phyloP scores from a whole-genome alignment of 2,888 invertebrate species.

The Onthophagus sagittarius region DNA sequence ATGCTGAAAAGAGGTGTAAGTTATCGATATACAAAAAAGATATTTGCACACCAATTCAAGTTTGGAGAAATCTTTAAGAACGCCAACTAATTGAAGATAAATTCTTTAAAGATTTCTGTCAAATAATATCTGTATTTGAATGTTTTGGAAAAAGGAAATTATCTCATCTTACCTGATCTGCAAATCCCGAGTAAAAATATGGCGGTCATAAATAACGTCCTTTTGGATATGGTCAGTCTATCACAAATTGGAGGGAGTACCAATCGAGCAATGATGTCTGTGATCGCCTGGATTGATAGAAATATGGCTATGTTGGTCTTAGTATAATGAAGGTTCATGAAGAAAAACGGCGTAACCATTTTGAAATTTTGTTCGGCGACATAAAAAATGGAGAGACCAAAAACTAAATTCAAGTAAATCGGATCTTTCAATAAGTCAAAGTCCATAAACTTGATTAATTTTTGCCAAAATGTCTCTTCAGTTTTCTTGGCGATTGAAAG shows the following conservation, averaged over 20 bases:
- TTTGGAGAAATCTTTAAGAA: background rate
- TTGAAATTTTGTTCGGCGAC: slow-evolving; percentile 73
- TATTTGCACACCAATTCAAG: background rate
- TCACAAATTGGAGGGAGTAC: slow-evolving; percentile 73
- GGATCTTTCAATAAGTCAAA: slow-evolving; percentile 68
- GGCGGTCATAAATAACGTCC: slow-evolving; percentile 68
- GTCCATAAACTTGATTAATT: slow-evolving; percentile 63
- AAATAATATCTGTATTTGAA: background rate
- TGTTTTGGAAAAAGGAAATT: background rate
- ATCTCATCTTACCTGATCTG: slow-evolving; percentile 62
- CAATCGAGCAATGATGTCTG: slow-evolving; percentile 70
- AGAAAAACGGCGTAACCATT: slow-evolving; percentile 68
- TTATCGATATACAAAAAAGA: background rate
- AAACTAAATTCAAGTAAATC: slow-evolving; percentile 67
- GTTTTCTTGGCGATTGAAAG: slow-evolving; percentile 34
- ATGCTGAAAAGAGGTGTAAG: background rate
- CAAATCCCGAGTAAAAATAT: slow-evolving; percentile 68
- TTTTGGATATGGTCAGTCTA: slow-evolving; percentile 59
- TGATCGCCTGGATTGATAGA: slow-evolving; percentile 69
- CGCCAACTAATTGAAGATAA: background rate
- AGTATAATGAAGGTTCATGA: slow-evolving; percentile 59
- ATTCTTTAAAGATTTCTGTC: background rate
- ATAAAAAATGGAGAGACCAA: slow-evolving; percentile 70
- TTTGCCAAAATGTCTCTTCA: slow-evolving; percentile 41
- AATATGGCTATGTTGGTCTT: slow-evolving; percentile 69